These are phyloP conservation scores for Macrotrachela quadricornifera DNA, from an alignment of 1,140 invertebrate genomes.

Conservation along the genomic window DNA sequence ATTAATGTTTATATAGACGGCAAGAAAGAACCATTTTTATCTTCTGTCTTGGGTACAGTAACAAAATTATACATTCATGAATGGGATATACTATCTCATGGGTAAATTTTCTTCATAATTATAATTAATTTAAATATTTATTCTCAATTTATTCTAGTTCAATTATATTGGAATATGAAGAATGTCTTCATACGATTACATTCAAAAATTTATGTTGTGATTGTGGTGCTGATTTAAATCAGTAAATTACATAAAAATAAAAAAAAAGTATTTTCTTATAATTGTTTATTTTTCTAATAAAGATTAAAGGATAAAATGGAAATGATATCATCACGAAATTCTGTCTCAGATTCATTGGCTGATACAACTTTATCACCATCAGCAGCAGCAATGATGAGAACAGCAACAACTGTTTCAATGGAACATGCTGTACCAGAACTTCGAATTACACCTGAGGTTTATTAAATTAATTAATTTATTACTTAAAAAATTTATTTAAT, in stretches of 20 bases:
- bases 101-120: too few relatives aligned
- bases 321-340: neutral
- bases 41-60: too few relatives aligned
- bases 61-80: too few relatives aligned
- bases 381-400: neutral
- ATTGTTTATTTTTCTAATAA: neutral
- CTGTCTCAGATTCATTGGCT: neutral
- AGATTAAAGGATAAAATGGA: neutral
- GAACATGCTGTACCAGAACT: constrained; percentile 81
- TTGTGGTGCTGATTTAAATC: constrained; percentile 71
- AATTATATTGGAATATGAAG: constrained; percentile 13
- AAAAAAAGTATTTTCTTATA: neutral
- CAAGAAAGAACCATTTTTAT: too few relatives aligned
- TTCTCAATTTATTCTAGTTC: too few relatives aligned
- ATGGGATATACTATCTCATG: too few relatives aligned
- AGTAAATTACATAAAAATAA: constrained; percentile 17
- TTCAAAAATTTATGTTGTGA: constrained; percentile 96
- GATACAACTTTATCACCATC: neutral
- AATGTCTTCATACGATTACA: constrained; percentile 73
- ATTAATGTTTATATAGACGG: too few relatives aligned
- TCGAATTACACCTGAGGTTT: constrained; percentile 57
- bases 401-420: constrained; percentile 54
- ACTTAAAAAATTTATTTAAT: neutral
- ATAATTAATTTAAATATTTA: too few relatives aligned
- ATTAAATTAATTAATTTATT: constrained; percentile 2